phyloP scores from a whole-genome alignment of 2,797 vertebrate species.

The Acipenser transmontanus region DNA sequence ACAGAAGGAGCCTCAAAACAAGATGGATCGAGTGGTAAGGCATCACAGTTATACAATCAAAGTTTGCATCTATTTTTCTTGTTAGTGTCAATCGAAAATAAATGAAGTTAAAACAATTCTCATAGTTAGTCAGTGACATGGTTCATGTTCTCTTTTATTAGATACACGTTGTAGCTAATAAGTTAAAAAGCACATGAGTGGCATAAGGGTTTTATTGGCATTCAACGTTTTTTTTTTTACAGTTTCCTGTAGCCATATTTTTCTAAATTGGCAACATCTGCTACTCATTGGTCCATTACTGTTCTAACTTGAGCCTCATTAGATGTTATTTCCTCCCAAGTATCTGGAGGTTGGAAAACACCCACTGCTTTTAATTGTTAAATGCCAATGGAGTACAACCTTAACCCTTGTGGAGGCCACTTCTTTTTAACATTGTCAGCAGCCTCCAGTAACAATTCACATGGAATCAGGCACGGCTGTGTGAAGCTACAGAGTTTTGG shows the following conservation, averaged over 20 bases:
- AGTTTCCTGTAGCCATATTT: slow-evolving; percentile 1
- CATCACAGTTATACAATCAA: too few species aligned
- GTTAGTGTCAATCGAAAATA: too few species aligned
- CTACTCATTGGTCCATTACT: slow-evolving; percentile 8
- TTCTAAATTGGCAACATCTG: slow-evolving; percentile 6
- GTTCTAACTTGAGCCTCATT: slow-evolving; percentile 11
- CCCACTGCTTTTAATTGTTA: slow-evolving; percentile 3
- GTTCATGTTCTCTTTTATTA: too few species aligned
- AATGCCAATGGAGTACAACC: not conserved
- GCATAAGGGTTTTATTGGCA: too few species aligned
- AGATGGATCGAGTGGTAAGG: too few species aligned
- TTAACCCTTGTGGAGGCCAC: not conserved
- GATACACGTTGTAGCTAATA: too few species aligned
- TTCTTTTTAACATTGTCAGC: not conserved
- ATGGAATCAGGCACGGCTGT: not conserved
- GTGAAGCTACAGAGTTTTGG: not conserved
- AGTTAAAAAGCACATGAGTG: too few species aligned
- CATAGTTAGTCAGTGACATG: too few species aligned
- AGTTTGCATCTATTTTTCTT: too few species aligned
- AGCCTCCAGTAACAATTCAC: not conserved
- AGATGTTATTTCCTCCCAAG: slow-evolving; percentile 3
- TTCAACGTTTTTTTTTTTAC: not conserved
- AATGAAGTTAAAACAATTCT: too few species aligned
- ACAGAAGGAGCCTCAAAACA: too few species aligned
- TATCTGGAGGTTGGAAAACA: slow-evolving; percentile 1